These are phyloP conservation scores for Adelges cooleyi DNA, from an alignment of 1,140 invertebrate genomes.

Conservation along the genomic window DNA sequence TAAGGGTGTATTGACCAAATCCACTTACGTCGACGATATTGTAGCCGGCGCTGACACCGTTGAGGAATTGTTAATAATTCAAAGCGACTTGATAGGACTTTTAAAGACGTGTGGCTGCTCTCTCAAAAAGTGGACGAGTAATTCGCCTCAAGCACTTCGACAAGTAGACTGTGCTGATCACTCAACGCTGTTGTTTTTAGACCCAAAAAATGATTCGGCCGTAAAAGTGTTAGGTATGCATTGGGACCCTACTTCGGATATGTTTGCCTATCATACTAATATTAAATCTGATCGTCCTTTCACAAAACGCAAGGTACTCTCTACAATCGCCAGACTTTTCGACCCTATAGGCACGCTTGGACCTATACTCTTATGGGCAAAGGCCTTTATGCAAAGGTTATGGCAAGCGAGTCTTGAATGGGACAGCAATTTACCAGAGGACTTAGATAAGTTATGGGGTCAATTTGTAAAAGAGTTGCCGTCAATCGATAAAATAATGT, in stretches of 20 bases:
- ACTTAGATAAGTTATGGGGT: not conserved
- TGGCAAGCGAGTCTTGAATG: conserved; percentile 25
- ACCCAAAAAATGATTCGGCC: not conserved
- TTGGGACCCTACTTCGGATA: conserved; percentile 8
- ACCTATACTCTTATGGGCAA: conserved; percentile 32
- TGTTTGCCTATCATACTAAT: no score
- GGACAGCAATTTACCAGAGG: conserved; percentile 12
- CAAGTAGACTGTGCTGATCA: no score
- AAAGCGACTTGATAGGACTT: not conserved
- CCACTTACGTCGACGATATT: conserved; percentile 41
- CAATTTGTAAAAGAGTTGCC: not conserved
- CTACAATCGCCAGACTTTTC: conserved; percentile 31
- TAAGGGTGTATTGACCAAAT: conserved; percentile 33
- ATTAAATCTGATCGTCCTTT: no score
- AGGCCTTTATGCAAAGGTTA: conserved; percentile 25
- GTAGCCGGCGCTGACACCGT: not conserved
- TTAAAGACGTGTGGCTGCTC: not conserved
- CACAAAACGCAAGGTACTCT: conserved; percentile 30
- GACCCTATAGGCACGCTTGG: no score
- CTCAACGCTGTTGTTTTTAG: no score
- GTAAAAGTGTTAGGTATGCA: conserved; percentile 18
- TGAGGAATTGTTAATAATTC: not conserved
- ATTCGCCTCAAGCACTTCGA: no score
- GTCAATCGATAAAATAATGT: not conserved
- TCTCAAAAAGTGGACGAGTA: conserved; percentile 1